These are phyloP conservation scores for Heterodera schachtii DNA, from an alignment of 1,140 invertebrate species.

Conservation along the genomic window DNA sequence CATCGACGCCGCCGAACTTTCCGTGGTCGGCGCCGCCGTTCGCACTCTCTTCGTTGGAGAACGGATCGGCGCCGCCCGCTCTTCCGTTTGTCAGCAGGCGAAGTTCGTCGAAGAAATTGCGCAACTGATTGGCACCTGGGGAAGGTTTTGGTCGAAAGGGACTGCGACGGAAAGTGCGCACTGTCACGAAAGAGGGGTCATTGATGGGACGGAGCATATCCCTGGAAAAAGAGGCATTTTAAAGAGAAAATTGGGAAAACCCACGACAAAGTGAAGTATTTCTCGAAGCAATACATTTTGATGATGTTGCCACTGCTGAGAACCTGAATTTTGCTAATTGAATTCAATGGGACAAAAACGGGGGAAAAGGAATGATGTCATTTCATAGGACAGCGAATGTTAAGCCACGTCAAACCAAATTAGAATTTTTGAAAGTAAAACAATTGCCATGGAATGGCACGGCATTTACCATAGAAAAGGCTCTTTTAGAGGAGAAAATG, in stretches of 20 bases:
- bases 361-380: too few relatives aligned
- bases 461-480: conserved; percentile 13
- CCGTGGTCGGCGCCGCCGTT: conserved; percentile 1
- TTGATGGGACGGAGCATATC: not conserved
- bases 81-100: not conserved
- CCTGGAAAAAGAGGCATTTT: conserved; percentile 2
- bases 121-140: not conserved
- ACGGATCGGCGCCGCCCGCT: not conserved
- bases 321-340: not conserved
- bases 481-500: conserved; percentile 30
- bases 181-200: conserved; percentile 15
- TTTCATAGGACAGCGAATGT: too few relatives aligned
- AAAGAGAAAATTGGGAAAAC: not conserved
- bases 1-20: not conserved
- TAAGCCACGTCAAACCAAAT: too few relatives aligned
- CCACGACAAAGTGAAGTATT: conserved; percentile 31
- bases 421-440: too few relatives aligned
- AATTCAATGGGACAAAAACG: not conserved
- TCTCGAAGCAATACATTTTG: conserved; percentile 24
- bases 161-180: conserved; percentile 1
- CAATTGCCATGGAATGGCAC: not conserved
- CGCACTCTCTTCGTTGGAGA: not conserved
- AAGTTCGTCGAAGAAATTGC: conserved; percentile 6
- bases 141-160: not conserved
- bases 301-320: conserved; percentile 32